These are phyloP conservation scores for Phrynocephalus versicolor DNA, from an alignment of 2,113 vertebrate species.

Conservation along the genomic window DNA sequence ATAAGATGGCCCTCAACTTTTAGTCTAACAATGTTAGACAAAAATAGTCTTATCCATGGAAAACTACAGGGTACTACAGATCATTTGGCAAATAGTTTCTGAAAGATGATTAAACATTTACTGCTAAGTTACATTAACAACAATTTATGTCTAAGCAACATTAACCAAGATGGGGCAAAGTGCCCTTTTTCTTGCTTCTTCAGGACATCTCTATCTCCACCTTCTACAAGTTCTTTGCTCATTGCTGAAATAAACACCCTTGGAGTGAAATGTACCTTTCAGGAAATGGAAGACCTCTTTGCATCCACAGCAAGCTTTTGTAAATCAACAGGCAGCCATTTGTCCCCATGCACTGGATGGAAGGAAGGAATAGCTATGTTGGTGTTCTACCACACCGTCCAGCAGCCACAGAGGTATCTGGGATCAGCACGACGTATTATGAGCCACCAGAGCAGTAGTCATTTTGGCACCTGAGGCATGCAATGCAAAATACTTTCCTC, in stretches of 20 bases:
- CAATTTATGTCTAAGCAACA: background rate
- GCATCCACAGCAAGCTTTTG: too few species aligned
- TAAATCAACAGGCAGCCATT: background rate
- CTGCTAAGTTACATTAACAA: background rate
- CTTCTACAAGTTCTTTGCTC: background rate
- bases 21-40: too few species aligned
- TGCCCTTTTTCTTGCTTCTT: background rate
- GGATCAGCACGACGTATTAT: too few species aligned
- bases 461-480: too few species aligned
- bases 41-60: too few species aligned
- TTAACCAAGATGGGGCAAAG: background rate
- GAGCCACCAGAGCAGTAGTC: too few species aligned
- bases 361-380: background rate
- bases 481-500: too few species aligned
- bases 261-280: background rate
- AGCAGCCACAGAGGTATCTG: too few species aligned
- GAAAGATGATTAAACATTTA: background rate
- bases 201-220: background rate
- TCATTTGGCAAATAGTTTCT: background rate
- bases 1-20: too few species aligned
- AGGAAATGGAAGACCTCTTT: background rate
- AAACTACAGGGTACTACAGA: constrained; percentile 13
- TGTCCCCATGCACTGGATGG: too few species aligned
- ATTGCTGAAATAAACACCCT: background rate
- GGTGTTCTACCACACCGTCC: too few species aligned